Evolutionary conservation across 2,888 invertebrate species (phyloP).

Genomic region (Aleiodes leptofemur): DNA sequence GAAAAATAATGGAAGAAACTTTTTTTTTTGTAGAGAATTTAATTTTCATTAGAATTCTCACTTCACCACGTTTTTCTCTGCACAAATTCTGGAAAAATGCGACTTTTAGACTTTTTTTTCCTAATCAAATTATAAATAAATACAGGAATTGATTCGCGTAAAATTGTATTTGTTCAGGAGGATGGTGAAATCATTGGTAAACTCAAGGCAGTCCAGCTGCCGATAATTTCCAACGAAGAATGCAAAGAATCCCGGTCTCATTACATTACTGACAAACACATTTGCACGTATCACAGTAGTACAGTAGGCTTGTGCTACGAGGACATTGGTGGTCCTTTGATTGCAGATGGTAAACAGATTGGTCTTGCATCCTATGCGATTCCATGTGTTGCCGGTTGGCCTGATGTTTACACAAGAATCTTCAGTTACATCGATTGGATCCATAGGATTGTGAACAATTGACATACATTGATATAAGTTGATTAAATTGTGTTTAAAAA

Average conservation of each 20-base stretch:
- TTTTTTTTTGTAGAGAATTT: no score
- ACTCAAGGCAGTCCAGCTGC: slow-evolving; percentile 11
- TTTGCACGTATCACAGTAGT: slow-evolving; percentile 4
- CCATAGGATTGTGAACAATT: background rate
- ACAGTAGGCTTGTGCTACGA: slow-evolving; percentile 10
- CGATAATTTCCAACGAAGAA: slow-evolving; percentile 18
- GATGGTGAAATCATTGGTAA: background rate
- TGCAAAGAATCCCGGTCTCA: background rate
- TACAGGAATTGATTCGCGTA: no score
- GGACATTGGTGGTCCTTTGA: slow-evolving; percentile 55
- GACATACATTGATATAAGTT: background rate
- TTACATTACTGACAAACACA: slow-evolving; percentile 1
- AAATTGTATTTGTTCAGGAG: no score
- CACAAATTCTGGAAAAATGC: no score
- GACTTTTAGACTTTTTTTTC: no score
- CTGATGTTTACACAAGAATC: slow-evolving; percentile 22
- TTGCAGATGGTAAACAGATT: slow-evolving; percentile 1
- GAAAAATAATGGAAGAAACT: no score
- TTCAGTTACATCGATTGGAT: slow-evolving; percentile 15
- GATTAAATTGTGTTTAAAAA: no score
- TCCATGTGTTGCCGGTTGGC: slow-evolving; percentile 3
- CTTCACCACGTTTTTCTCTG: no score
- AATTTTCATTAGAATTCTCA: no score
- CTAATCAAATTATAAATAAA: no score
- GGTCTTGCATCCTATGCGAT: slow-evolving; percentile 15